phyloP scores from a whole-genome alignment of 2,113 vertebrate genomes.

The Percina caprodes region DNA sequence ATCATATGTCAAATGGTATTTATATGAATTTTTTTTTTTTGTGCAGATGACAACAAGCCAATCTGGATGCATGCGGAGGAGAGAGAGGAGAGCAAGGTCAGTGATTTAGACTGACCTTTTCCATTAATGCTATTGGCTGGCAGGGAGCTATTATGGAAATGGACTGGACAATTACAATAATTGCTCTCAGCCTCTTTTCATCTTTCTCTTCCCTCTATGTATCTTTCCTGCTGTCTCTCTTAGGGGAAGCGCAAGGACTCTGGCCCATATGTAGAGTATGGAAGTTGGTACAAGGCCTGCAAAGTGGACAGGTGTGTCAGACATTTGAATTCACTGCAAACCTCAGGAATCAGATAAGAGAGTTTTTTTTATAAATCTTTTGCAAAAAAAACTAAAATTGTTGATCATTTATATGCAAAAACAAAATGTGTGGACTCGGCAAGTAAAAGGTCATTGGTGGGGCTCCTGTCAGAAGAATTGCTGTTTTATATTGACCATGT shows the following conservation, averaged over 20 bases:
- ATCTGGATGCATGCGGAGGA: constrained; percentile 97
- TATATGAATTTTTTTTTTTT: neutral
- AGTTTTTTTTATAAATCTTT: no score
- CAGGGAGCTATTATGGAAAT: neutral
- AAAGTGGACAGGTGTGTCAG: constrained; percentile 90
- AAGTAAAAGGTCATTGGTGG: no score
- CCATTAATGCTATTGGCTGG: neutral
- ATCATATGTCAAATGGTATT: neutral
- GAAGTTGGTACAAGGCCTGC: constrained; percentile 93
- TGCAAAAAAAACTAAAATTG: neutral
- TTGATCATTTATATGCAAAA: neutral
- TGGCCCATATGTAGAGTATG: constrained; percentile 87
- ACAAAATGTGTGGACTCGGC: neutral
- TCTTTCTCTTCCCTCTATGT: neutral
- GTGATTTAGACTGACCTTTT: neutral
- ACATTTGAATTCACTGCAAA: neutral
- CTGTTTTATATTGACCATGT: no score
- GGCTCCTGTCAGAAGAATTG: no score
- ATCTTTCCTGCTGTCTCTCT: neutral
- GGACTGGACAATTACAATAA: neutral
- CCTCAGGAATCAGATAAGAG: neutral
- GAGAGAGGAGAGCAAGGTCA: constrained; percentile 91
- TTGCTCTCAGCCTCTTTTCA: neutral
- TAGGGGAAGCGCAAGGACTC: constrained; percentile 87
- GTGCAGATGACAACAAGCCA: constrained; percentile 92